A percentile compares a stretch with the other conserved stretches of the same genome.
These are phyloP conservation scores for Trematomus loennbergii DNA, from an alignment of 2,113 vertebrate species.

Conservation along the genomic window DNA sequence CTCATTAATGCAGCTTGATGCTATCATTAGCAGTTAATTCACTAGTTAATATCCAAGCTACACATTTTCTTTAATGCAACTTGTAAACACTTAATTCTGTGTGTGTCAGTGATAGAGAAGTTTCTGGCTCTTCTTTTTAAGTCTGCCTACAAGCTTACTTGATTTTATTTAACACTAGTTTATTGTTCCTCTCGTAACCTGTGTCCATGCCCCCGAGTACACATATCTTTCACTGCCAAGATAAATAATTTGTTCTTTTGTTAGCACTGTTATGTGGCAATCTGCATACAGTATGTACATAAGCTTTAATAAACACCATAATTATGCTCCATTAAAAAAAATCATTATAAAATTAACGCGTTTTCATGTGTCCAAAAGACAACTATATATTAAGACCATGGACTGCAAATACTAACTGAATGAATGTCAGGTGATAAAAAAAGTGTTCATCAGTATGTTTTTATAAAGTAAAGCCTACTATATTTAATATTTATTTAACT, in stretches of 20 bases:
- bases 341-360: neutral
- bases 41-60: slow-evolving; percentile 66
- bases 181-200: slow-evolving; percentile 56
- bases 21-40: slow-evolving; percentile 71
- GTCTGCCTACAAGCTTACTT: slow-evolving; percentile 37
- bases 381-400: neutral
- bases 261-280: neutral
- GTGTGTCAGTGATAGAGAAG: slow-evolving; percentile 57
- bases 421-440: neutral
- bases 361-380: too few relatives aligned
- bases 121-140: slow-evolving; percentile 44
- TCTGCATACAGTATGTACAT: neutral
- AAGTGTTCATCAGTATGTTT: neutral
- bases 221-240: slow-evolving; percentile 36
- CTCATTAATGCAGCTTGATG: slow-evolving; percentile 54
- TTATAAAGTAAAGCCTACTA: slow-evolving; percentile 1
- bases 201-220: slow-evolving; percentile 45
- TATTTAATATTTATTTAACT: neutral
- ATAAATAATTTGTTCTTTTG: neutral
- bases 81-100: slow-evolving; percentile 67
- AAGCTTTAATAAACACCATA: neutral
- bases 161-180: slow-evolving; percentile 57
- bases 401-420: neutral
- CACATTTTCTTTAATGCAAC: slow-evolving; percentile 63
- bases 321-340: neutral